Conservation (phyloP, 2,113 vertebrate species). For the Scalopus aquaticus region DNA sequence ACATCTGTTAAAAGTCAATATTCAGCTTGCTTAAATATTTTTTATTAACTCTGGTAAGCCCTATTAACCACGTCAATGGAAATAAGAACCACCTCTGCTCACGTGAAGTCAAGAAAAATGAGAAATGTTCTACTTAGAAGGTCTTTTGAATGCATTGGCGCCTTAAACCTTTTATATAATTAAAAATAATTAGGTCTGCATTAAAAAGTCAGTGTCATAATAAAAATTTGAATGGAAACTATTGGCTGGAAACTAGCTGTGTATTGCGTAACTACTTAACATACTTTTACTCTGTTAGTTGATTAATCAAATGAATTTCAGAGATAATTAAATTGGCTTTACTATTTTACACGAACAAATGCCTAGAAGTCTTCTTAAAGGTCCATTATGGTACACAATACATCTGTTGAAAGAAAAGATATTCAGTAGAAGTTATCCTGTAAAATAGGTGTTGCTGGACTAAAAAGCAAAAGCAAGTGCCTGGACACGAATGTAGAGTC, state of each 20-base stretch:
- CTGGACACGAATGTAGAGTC: neutral
- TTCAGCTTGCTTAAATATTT: slow-evolving; percentile 30
- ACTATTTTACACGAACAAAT: slow-evolving; percentile 45
- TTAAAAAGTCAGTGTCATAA: slow-evolving; percentile 47
- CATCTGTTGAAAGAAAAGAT: neutral
- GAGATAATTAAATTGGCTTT: slow-evolving; percentile 44
- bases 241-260: slow-evolving; percentile 13
- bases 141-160: neutral
- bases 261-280: slow-evolving; percentile 16
- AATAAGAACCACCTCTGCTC: slow-evolving; percentile 33
- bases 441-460: neutral
- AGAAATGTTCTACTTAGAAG: neutral
- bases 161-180: neutral
- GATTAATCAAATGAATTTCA: slow-evolving; percentile 36
- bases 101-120: slow-evolving; percentile 29
- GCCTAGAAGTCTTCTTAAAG: neutral
- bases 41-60: slow-evolving; percentile 28
- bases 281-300: slow-evolving; percentile 56
- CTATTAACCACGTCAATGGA: neutral
- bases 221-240: slow-evolving; percentile 46
- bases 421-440: neutral
- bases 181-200: slow-evolving; percentile 56
- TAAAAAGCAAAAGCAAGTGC: neutral
- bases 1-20: slow-evolving; percentile 40
- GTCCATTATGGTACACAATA: neutral